Conservation (phyloP, 2,888 invertebrate species). For the Entomobrya multifasciata region DNA sequence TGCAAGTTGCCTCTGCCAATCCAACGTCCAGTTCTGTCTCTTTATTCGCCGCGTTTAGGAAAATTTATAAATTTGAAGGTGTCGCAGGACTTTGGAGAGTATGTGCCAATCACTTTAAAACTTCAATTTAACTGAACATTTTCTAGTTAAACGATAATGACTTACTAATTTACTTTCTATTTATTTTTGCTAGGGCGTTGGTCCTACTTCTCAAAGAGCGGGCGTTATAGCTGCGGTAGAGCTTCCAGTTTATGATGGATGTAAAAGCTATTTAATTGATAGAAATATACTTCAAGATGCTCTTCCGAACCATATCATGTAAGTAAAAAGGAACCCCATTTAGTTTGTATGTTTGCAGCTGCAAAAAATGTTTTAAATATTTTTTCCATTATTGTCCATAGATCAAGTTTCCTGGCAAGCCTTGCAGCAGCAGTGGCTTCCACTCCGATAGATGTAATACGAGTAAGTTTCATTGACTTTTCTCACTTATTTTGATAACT, state of each 20-base stretch:
- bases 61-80: constrained; percentile 92
- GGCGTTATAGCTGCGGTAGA: constrained; percentile 96
- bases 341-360: background rate
- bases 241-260: constrained; percentile 95
- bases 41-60: constrained; percentile 89
- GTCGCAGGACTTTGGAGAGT: constrained; percentile 92
- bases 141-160: too few relatives aligned
- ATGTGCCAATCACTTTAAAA: too few relatives aligned
- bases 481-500: too few relatives aligned
- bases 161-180: background rate
- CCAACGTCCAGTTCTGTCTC: constrained; percentile 80
- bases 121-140: too few relatives aligned
- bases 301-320: constrained; percentile 93
- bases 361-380: background rate
- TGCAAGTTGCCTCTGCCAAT: constrained; percentile 87
- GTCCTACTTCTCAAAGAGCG: constrained; percentile 95
- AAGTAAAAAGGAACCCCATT: constrained; percentile 82
- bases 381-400: constrained; percentile 80
- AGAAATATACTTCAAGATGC: constrained; percentile 84
- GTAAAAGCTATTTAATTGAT: constrained; percentile 84
- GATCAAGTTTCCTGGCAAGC: constrained; percentile 94
- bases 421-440: constrained; percentile 96
- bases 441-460: constrained; percentile 95
- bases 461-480: constrained; percentile 85
- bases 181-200: constrained; percentile 89